Evolutionary conservation across 2,888 invertebrate species (phyloP).

Genomic region (Oeneis ivallda): DNA sequence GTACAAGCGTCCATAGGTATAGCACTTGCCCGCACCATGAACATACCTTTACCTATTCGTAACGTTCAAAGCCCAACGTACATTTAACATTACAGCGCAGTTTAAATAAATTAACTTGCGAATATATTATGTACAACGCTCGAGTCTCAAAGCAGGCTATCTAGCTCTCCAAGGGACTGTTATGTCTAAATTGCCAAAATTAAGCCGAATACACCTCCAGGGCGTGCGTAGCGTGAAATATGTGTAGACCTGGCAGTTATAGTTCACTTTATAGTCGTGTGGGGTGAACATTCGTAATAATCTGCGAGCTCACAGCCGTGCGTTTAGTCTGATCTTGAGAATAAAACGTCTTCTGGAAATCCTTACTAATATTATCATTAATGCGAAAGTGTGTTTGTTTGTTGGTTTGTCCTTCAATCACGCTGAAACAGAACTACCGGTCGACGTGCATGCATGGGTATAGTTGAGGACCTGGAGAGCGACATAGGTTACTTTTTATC

Average conservation of each 20-base stretch:
- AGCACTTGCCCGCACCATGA: too few species aligned
- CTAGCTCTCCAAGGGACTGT: constrained; percentile 35
- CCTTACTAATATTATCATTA: too few species aligned
- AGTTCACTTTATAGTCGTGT: constrained; percentile 10
- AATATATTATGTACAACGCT: constrained; percentile 20
- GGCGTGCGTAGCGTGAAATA: constrained; percentile 33
- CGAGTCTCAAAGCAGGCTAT: constrained; percentile 25
- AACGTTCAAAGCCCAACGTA: too few species aligned
- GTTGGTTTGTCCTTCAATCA: too few species aligned
- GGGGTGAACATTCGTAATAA: constrained; percentile 12
- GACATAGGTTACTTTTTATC: too few species aligned
- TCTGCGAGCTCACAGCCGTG: background rate
- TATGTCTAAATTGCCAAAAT: constrained; percentile 57
- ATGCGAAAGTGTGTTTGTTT: too few species aligned
- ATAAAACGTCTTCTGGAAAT: too few species aligned
- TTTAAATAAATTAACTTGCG: constrained; percentile 25
- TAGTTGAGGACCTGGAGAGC: too few species aligned
- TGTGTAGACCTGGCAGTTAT: constrained; percentile 24
- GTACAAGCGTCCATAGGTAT: too few species aligned
- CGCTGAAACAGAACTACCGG: too few species aligned
- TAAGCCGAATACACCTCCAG: constrained; percentile 54
- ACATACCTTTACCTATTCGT: too few species aligned
- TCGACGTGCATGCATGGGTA: too few species aligned
- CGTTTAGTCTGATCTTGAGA: background rate
- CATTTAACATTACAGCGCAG: background rate